These are phyloP conservation scores for Neolamprologus variostigma DNA, from an alignment of 2,113 vertebrate genomes.

Conservation along the genomic window DNA sequence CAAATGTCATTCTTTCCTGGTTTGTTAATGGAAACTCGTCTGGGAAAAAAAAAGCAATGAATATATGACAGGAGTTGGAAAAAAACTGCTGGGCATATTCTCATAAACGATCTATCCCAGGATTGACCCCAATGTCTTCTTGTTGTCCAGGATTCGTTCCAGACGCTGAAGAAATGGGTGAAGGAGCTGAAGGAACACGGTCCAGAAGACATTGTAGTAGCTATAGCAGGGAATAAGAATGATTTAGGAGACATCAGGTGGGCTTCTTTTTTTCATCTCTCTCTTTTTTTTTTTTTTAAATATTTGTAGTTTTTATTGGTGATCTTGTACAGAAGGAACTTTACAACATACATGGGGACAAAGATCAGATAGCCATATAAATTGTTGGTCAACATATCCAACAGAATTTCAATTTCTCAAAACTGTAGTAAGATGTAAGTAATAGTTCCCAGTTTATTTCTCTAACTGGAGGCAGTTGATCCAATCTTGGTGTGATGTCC, in stretches of 20 bases:
- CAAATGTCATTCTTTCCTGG: constrained; percentile 28
- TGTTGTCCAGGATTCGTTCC: constrained; percentile 88
- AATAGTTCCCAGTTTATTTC: not conserved
- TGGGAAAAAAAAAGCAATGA: not conserved
- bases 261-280: not conserved
- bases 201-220: constrained; percentile 96
- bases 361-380: not conserved
- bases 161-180: constrained; percentile 98
- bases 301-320: not conserved
- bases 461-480: not conserved
- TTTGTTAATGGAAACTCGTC: constrained; percentile 18
- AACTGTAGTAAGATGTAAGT: not conserved
- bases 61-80: not conserved
- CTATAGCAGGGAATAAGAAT: constrained; percentile 96
- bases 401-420: not conserved
- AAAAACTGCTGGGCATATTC: not conserved
- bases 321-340: not conserved
- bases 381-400: not conserved
- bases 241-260: constrained; percentile 96
- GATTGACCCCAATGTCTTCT: not conserved
- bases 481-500: not conserved
- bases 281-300: accelerated
- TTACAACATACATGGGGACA: not conserved
- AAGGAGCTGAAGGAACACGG: constrained; percentile 96
- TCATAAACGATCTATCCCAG: not conserved